Percentiles rank a stretch among this genome's conserved stretches.
These are phyloP conservation scores for Momotus momota DNA, from an alignment of 2,797 vertebrate genomes.

Conservation along the genomic window DNA sequence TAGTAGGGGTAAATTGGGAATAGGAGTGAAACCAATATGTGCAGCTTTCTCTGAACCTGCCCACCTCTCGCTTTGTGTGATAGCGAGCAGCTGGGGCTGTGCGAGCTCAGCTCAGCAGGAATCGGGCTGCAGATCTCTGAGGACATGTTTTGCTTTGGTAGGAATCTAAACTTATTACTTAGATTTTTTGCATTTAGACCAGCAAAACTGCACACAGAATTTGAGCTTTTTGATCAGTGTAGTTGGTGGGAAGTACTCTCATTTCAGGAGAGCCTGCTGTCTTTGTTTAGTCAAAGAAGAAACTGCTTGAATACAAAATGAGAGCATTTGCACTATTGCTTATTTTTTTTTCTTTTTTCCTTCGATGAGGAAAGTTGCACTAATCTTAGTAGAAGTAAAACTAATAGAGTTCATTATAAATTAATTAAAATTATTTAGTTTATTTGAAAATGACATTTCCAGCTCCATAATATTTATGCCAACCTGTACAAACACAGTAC, in stretches of 20 bases:
- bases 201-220: background rate
- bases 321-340: conserved; percentile 12
- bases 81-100: conserved; percentile 1
- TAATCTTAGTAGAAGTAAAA: background rate
- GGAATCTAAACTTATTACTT: conserved; percentile 1
- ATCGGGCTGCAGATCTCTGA: background rate
- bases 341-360: background rate
- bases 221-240: background rate
- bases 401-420: background rate
- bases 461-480: background rate
- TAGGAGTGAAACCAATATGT: conserved; percentile 39
- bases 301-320: background rate
- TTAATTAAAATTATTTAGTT: background rate
- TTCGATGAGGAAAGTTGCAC: background rate
- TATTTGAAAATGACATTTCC: background rate
- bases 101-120: background rate
- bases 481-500: background rate
- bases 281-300: background rate
- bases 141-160: background rate
- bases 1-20: conserved; percentile 52
- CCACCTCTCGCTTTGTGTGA: conserved; percentile 12
- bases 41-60: conserved; percentile 39
- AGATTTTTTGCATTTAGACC: conserved; percentile 18
- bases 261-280: background rate
- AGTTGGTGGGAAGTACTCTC: background rate